A percentile compares a stretch with the other conserved stretches of the same genome.
Conservation (phyloP, 2,797 vertebrate species). For the Melanotaenia pygmaea region DNA sequence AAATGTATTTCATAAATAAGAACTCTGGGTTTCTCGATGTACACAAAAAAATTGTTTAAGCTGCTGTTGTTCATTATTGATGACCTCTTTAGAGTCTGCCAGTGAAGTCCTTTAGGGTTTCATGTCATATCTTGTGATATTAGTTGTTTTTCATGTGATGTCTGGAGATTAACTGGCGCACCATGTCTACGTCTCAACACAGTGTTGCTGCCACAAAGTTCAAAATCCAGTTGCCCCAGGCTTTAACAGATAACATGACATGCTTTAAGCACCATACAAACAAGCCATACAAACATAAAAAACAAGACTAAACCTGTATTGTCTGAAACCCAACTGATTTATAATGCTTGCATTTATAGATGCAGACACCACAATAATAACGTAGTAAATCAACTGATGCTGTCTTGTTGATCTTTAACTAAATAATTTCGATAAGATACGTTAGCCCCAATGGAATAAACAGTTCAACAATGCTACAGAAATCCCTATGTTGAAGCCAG, state of each 20-base stretch:
- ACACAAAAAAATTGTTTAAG: constrained; percentile 4
- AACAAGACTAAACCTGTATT: neutral
- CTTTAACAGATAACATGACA: neutral
- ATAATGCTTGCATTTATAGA: neutral
- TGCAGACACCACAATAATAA: neutral
- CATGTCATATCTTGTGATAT: constrained; percentile 30
- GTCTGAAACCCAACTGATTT: neutral
- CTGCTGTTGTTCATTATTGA: constrained; percentile 2
- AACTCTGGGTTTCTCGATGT: neutral
- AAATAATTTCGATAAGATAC: neutral
- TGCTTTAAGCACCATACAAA: constrained; percentile 1
- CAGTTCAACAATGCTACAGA: neutral
- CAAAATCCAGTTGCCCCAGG: neutral
- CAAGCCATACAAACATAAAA: neutral
- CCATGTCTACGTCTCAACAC: constrained; percentile 11
- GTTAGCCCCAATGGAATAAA: neutral
- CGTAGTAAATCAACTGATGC: neutral
- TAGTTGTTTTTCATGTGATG: neutral
- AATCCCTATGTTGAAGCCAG: neutral
- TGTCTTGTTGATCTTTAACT: neutral
- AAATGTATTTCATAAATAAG: constrained; percentile 34
- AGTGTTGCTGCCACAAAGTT: neutral
- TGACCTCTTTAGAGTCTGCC: neutral
- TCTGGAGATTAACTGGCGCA: neutral
- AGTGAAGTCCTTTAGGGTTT: constrained; percentile 16